Evolutionary conservation across 2,113 vertebrate species (phyloP), one percentile per base, ranked within the genome.

Genomic region (Platysteira castanea): DNA sequence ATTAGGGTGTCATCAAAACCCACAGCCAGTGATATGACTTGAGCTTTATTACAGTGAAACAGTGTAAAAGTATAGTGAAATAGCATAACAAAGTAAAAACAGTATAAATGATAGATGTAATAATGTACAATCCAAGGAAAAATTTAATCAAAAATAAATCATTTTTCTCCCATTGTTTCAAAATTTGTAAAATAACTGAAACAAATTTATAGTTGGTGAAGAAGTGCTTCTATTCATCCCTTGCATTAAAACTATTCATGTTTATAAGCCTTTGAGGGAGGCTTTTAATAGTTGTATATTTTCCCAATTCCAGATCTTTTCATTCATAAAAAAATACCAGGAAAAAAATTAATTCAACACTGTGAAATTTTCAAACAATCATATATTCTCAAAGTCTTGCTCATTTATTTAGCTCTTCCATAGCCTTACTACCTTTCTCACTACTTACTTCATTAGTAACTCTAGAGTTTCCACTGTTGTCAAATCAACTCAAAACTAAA

Each of bases 121-220:
- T 27, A 22, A 56, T 7, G 10, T n/a, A 41, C 7, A 33, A 52
- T 24, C 5, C 30, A 65, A 70, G 15, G 10, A 56, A 60, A 91
- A 60, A 33, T 4, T 18, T 26, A 9, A 44, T 52, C 3, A 42
- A 37, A 61, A 80, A 39, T 1, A 83, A 88, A 35, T 26, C 0
- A 2, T 22, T 9, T 54, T 11, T 1, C 1, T 11, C 3, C 2
- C 18, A 8, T 13, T 6, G 1, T 28, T 57, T 57, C 26, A 60
- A 53, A 80, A 52, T 33, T 59, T 68, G 15, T 68, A 76, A 80
- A 68, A 54, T 35, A 76, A 27, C 15, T 23, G 24, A 69, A 93
- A 31, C 2, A 67, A 39, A 71, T 47, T 27, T 35, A 71, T 27
- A 44, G 3, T 61, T 81, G 35, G 19, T n/a, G 13, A 81, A 41